Evolutionary conservation across 2,113 vertebrate species (phyloP), one percentile per base, ranked within the genome.

Genomic region (Pollachius pollachius): DNA sequence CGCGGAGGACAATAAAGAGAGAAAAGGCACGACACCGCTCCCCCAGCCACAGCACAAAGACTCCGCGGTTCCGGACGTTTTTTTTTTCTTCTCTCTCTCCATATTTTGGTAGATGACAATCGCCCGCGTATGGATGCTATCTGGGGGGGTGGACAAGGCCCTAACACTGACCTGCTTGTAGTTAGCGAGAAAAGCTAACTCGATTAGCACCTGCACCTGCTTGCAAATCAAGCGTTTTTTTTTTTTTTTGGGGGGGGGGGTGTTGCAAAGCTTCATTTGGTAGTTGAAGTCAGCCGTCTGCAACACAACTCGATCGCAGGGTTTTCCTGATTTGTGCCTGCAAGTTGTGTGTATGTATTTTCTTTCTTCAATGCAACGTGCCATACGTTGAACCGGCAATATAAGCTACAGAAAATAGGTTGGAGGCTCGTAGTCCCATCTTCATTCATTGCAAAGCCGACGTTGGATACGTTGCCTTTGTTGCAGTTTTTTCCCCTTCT

Each of bases 41-140:
- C 78, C 59, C 72, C 80, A 68, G 72, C 62, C 4, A 34, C 4
- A 34, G 15, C 72, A 74, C 75, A 81, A 73, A 82, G 76, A 82
- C 74, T 58, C 69, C 48, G 72, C 71, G 58, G 72, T 75, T 64
- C 81, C 69, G 81, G 83, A 88, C 81, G 84, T 76, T 57, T 57
- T 17, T 12, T 48, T 48, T 48, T 9, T 48, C 2, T 41, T 81
- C 78, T 84, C 67, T 84, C 67, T 80, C 72, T 84, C 81, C 68
- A 75, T 68, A 48, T n/a, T 85, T 70, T 82, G 80, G 52, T 82
- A 61, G 74, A 86, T 87, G 85, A 87, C 81, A 82, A 66, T 72
- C 83, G 19, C 72, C 41, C 83, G 81, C 88, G 84, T 85, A 81
- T 69, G 90, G 90, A 90, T 84, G 81, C 88, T 80, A 90, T 87